These are phyloP conservation scores for Monochamus saltuarius DNA, from an alignment of 1,140 invertebrate species.

Conservation along the genomic window DNA sequence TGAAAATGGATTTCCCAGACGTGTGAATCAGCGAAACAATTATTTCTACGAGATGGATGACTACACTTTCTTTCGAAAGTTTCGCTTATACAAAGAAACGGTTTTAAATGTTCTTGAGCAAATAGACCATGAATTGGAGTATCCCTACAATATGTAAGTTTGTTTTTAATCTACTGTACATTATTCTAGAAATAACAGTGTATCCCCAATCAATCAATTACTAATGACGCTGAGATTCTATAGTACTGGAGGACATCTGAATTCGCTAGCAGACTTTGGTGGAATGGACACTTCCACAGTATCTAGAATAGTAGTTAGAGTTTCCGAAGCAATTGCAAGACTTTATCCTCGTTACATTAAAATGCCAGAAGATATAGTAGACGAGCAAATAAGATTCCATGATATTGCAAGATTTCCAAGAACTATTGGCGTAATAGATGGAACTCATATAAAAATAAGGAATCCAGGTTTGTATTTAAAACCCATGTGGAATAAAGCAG, in stretches of 20 bases:
- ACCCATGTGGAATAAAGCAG: too few relatives aligned
- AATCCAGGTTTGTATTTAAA: constrained; percentile 1
- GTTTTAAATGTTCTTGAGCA: too few relatives aligned
- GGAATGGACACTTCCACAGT: constrained; percentile 29
- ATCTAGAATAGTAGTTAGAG: constrained; percentile 24
- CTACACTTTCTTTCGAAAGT: too few relatives aligned
- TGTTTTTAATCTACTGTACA: not conserved
- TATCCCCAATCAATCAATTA: constrained; percentile 23
- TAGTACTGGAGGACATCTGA: constrained; percentile 29
- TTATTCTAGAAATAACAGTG: constrained; percentile 5
- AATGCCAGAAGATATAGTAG: not conserved
- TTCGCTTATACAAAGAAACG: too few relatives aligned
- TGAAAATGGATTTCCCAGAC: too few relatives aligned
- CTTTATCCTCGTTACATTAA: constrained; percentile 12
- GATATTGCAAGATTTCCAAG: not conserved
- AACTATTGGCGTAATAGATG: not conserved
- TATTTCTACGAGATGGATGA: too few relatives aligned
- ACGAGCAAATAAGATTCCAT: constrained; percentile 1
- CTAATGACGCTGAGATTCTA: constrained; percentile 27
- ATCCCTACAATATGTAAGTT: too few relatives aligned
- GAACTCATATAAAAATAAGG: constrained; percentile 5
- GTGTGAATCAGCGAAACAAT: too few relatives aligned
- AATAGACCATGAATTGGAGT: too few relatives aligned
- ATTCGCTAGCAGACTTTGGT: constrained; percentile 27
- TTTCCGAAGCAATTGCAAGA: constrained; percentile 25